Evolutionary conservation across 1,140 invertebrate species (phyloP).

Genomic region (Whitmania pigra): DNA sequence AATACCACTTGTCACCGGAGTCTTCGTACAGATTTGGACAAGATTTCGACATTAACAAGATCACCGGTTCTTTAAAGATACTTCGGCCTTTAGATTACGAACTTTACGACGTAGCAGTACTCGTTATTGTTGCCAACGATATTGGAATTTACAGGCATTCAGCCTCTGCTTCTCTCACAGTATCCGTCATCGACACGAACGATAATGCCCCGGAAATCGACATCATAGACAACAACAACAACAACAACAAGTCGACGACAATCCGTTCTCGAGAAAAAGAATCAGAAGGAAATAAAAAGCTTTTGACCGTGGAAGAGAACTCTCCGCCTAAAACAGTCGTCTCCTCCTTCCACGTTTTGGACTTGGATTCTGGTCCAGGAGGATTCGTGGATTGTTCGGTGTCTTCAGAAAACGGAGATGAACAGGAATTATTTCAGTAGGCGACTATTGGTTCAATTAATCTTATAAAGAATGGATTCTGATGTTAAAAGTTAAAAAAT

Average conservation of each 20-base stretch:
- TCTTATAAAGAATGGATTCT: no score
- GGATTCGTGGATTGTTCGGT: not conserved
- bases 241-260: no score
- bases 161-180: not conserved
- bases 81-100: not conserved
- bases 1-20: not conserved
- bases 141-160: not conserved
- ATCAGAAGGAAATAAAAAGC: no score
- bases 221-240: not conserved
- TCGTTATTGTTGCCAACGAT: not conserved
- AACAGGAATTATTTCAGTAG: no score
- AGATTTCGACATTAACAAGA: constrained; percentile 2
- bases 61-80: not conserved
- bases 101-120: not conserved
- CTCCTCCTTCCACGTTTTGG: not conserved
- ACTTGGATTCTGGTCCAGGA: not conserved
- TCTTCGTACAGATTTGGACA: not conserved
- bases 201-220: not conserved
- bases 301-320: not conserved
- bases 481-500: no score
- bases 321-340: not conserved
- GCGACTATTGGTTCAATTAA: no score
- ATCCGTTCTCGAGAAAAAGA: not conserved
- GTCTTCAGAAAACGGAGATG: no score
- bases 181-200: constrained; percentile 12